Evolutionary conservation across 2,888 invertebrate genomes (phyloP), one percentile per base, ranked within the genome.

Genomic region (Criorhina ranunculi): DNA sequence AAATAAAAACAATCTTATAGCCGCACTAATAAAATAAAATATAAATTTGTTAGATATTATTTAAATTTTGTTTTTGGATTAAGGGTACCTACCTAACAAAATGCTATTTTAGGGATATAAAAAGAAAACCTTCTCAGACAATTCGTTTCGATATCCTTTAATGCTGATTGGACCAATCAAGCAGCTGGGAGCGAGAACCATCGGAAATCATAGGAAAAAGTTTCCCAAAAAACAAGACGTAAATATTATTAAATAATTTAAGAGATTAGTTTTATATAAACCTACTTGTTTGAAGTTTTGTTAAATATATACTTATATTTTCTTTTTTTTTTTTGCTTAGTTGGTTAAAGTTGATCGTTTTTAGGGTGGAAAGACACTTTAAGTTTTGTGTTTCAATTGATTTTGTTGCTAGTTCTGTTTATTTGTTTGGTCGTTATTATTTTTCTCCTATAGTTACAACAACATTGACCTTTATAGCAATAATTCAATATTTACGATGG

Each of bases 141-240:
- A 88, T 87, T 89, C 88, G 82, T 91, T 91, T 89, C 91, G 91
- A 81, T 91, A 91, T 90, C 91, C 91, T 86, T 89, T 91, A 88
- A 89, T 91, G 90, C 89, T 91, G 87, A 88, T 91, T 86, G 91
- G 91, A 89, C 91, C 91, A 88, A 89, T 90, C 89, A 91, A 91
- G 90, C 91, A 91, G 79, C 90, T 91, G 75, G 91, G 90, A 79
- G 89, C 90, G 89, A 91, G 89, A 88, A 90, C 90, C 86, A 90
- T 91, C 87, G 91, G 91, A 83, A 90, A 89, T 88, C 90, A 91
- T 86, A 89, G 89, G 89, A 91, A 91, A 90, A 90, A 89, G 88
- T 90, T 90, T 88, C 90, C 90, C 86, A 90, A 90, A 90, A 90
- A 90, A 86, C 90, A 91, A 90, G 90, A 91, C 90, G 91, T 91